phyloP scores from a whole-genome alignment of 2,888 invertebrate genomes.

The Mechanitis messenoides region DNA sequence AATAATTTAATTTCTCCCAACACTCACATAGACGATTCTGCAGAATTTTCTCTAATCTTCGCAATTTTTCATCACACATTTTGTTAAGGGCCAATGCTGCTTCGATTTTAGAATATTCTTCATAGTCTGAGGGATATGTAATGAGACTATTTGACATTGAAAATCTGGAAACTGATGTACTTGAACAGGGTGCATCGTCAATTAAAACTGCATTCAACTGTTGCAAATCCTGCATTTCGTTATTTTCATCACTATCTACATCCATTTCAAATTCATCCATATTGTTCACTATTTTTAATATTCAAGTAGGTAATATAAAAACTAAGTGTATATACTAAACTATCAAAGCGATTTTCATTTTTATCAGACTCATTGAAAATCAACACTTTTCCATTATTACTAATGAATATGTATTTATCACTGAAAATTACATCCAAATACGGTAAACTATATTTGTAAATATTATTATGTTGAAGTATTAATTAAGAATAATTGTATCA shows the following conservation, averaged over 20 bases:
- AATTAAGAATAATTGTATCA: too few relatives aligned
- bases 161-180: constrained; percentile 23
- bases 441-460: too few relatives aligned
- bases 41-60: constrained; percentile 49
- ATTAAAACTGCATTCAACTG: constrained; percentile 38
- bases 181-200: constrained; percentile 33
- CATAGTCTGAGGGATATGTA: constrained; percentile 19
- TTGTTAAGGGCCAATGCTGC: constrained; percentile 55
- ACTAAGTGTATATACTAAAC: too few relatives aligned
- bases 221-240: constrained; percentile 39
- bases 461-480: too few relatives aligned
- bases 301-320: too few relatives aligned
- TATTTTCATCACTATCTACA: constrained; percentile 40
- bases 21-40: constrained; percentile 50
- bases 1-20: constrained; percentile 40
- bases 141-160: constrained; percentile 22
- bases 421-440: too few relatives aligned
- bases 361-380: too few relatives aligned
- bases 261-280: constrained; percentile 35
- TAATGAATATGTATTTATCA: too few relatives aligned
- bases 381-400: too few relatives aligned
- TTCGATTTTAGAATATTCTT: constrained; percentile 41
- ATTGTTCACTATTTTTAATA: neutral
- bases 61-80: constrained; percentile 50
- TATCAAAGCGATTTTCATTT: too few relatives aligned